Evolutionary conservation across 1,140 invertebrate genomes (phyloP), one percentile per base, ranked within the genome.

Genomic region (Gryon sp.): DNA sequence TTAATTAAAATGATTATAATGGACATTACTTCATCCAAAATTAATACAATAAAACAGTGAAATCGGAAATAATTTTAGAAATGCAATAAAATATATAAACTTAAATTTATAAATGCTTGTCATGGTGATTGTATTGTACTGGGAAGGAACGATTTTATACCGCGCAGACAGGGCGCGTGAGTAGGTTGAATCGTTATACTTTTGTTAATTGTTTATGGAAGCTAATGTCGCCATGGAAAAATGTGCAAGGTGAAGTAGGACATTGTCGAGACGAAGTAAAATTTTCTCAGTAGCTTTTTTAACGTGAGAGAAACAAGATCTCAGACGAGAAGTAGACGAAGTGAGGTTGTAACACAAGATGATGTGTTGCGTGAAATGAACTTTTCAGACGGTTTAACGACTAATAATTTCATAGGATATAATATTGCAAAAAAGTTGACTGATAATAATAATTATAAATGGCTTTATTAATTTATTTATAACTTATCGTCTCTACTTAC

Each of bases 271-370:
- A 30, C 52, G 30, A n/a, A 3, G 14, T n/a, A 20, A 18, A 50
- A 16, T 55, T 55, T 55, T 41, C 52, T 41, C 34, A 20, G 32
- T 38, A 43, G 38, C 53, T 60, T 60, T 60, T 60, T 60, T 60
- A 41, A 60, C 16, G 34, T 19, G 16, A 12, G 19, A 32, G 55
- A 46, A 60, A 60, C 55, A 12, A 46, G 55, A 60, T 60, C 40
- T 16, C 40, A 45, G 55, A 46, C 40, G 28, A 57, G 41, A 60
- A 48, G 22, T 46, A 60, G 57, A 38, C 57, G 6, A 20, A 14
- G 26, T 9, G 28, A 59, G 40, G 40, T 59, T 59, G 55, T 45
- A 59, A 59, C 20, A 26, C 55, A 45, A 59, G 55, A 45, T 59
- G 40, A 26, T 53, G 15, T 20, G 9, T 50, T 19, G 46, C 46